Evolutionary conservation across 2,113 vertebrate genomes (phyloP).

Genomic region (Nycticorax nycticorax): DNA sequence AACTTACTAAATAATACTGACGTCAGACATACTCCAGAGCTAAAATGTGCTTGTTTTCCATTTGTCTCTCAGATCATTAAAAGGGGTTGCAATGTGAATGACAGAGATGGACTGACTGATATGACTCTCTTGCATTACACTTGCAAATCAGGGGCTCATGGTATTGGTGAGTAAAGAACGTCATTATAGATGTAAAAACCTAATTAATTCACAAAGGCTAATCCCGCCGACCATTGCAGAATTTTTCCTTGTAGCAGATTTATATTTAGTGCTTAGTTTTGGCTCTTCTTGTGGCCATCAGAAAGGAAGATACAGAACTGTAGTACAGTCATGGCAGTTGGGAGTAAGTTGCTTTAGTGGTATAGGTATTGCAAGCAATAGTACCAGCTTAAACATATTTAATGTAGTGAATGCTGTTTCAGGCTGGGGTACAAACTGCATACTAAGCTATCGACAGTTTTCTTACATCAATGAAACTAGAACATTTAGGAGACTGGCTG

Average conservation of each 20-base stretch:
- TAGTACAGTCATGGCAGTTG: accelerated
- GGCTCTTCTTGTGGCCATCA: background rate
- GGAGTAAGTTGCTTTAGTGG: background rate
- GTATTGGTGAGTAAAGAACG: constrained; percentile 84
- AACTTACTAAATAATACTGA: background rate
- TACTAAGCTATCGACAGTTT: background rate
- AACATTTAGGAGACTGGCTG: background rate
- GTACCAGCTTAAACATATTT: background rate
- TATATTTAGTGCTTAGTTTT: background rate
- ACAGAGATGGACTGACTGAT: constrained; percentile 94
- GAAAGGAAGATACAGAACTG: background rate
- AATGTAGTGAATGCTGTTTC: background rate
- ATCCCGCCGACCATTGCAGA: background rate
- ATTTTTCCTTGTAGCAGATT: background rate
- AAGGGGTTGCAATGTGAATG: constrained; percentile 93
- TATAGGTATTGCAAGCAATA: background rate
- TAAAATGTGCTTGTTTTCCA: background rate
- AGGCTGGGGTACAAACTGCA: background rate
- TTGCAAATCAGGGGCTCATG: constrained; percentile 96
- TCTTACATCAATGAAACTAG: background rate
- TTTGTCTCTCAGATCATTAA: constrained; percentile 85
- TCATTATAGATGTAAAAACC: background rate
- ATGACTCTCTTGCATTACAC: constrained; percentile 98
- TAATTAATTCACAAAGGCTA: background rate
- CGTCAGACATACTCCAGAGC: background rate